Evolutionary conservation across 2,888 invertebrate genomes (phyloP).

Genomic region (Diarsia rubi): DNA sequence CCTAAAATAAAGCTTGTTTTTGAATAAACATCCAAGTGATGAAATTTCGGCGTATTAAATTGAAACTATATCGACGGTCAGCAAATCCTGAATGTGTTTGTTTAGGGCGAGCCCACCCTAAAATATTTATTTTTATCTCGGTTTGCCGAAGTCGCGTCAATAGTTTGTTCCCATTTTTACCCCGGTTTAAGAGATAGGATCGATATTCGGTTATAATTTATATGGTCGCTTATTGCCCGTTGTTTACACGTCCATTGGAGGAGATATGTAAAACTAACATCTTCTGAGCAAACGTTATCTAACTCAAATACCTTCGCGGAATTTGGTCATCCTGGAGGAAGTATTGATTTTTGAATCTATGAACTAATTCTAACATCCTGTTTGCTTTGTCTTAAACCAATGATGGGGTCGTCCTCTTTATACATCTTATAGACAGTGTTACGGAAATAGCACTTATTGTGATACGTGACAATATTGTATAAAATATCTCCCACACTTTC

Average conservation of each 20-base stretch:
- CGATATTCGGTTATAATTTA: conserved; percentile 88
- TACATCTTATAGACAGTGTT: conserved; percentile 55
- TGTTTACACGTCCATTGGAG: conserved; percentile 81
- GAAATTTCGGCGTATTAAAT: conserved; percentile 90
- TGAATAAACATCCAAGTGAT: conserved; percentile 76
- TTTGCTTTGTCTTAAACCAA: conserved; percentile 75
- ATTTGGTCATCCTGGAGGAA: conserved; percentile 78
- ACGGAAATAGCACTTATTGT: conserved; percentile 51
- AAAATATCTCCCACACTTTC: conserved; percentile 52
- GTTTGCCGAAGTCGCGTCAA: conserved; percentile 90
- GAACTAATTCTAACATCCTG: conserved; percentile 78
- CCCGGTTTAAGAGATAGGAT: conserved; percentile 85
- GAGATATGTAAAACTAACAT: conserved; percentile 88
- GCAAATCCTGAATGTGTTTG: conserved; percentile 90
- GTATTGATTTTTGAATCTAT: conserved; percentile 84
- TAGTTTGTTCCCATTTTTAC: conserved; percentile 89
- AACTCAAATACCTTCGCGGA: conserved; percentile 87
- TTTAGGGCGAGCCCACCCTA: conserved; percentile 90
- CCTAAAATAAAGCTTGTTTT: conserved; percentile 75
- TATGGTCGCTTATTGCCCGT: conserved; percentile 80
- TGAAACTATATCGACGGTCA: conserved; percentile 91
- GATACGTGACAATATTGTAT: conserved; percentile 46
- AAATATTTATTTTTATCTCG: conserved; percentile 91
- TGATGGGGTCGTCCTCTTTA: conserved; percentile 60
- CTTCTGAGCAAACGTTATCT: conserved; percentile 86